Percentiles rank a stretch among this genome's conserved stretches.
phyloP scores from a whole-genome alignment of 2,888 invertebrate genomes.

The Anticlea derivata region DNA sequence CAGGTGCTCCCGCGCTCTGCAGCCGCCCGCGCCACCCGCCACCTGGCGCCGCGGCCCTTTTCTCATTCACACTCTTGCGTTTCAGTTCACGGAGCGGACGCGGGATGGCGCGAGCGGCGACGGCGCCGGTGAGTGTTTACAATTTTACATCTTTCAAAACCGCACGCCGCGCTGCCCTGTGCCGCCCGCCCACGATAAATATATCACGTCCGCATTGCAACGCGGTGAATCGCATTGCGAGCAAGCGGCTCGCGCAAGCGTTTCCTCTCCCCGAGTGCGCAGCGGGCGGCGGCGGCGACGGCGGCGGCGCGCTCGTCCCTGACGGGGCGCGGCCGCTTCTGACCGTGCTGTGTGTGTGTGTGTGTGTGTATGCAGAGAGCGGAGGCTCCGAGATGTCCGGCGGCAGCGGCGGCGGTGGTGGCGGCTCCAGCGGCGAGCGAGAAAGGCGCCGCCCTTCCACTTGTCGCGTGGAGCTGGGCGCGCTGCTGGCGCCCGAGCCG shows the following conservation, averaged over 20 bases:
- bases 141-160: constrained; percentile 10
- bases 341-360: constrained; percentile 44
- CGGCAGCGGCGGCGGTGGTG: constrained; percentile 59
- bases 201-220: constrained; percentile 57
- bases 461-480: constrained; percentile 85
- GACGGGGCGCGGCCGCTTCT: constrained; percentile 38
- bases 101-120: constrained; percentile 73
- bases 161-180: constrained; percentile 37
- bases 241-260: constrained; percentile 26
- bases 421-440: constrained; percentile 50
- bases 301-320: too few species aligned
- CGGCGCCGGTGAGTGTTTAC: constrained; percentile 68
- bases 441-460: constrained; percentile 71
- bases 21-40: constrained; percentile 43
- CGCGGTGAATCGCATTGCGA: constrained; percentile 41
- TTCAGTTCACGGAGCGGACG: constrained; percentile 77
- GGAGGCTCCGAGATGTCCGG: constrained; percentile 73
- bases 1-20: constrained; percentile 84
- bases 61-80: constrained; percentile 47
- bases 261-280: not conserved
- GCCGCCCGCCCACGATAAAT: constrained; percentile 57
- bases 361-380: constrained; percentile 64
- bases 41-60: constrained; percentile 4
- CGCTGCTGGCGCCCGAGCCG: constrained; percentile 86
- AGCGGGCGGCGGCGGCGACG: constrained; percentile 47